Conservation (phyloP, 2,888 invertebrate species). For the Ectobius pallidus region DNA sequence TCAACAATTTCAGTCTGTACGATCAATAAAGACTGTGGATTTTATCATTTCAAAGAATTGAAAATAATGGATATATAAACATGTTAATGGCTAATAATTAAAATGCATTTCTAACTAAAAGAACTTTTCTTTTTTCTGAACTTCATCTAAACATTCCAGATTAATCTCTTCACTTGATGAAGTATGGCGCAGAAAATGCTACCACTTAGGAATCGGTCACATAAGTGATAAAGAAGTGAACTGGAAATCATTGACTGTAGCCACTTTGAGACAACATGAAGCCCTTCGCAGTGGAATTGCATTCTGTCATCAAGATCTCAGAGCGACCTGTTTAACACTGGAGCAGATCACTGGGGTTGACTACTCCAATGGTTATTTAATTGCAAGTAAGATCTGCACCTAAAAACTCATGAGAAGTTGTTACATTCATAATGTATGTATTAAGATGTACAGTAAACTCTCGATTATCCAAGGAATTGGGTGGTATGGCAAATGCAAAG, state of each 20-base stretch:
- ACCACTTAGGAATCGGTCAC: slow-evolving; percentile 24
- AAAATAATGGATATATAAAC: too few species aligned
- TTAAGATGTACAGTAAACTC: too few species aligned
- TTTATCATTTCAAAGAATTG: too few species aligned
- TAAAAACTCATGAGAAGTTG: too few species aligned
- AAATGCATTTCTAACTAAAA: neutral
- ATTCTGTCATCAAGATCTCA: slow-evolving; percentile 33
- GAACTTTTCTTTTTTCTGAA: neutral
- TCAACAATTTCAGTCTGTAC: too few species aligned
- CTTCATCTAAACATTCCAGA: slow-evolving; percentile 20
- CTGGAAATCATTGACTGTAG: slow-evolving; percentile 34
- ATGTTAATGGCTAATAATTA: too few species aligned
- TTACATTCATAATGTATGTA: too few species aligned
- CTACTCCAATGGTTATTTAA: slow-evolving; percentile 34
- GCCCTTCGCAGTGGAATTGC: slow-evolving; percentile 28
- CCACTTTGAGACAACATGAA: slow-evolving; percentile 28
- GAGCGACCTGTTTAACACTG: slow-evolving; percentile 30
- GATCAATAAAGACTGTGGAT: too few species aligned
- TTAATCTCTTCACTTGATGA: slow-evolving; percentile 33
- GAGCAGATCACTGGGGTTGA: slow-evolving; percentile 37
- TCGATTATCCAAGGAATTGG: too few species aligned
- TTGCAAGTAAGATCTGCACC: slow-evolving; percentile 36
- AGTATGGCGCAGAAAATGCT: slow-evolving; percentile 37
- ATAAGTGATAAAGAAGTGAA: slow-evolving; percentile 17
- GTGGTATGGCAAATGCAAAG: too few species aligned